Percentiles rank a stretch among this genome's conserved stretches.
Evolutionary conservation across 1,140 invertebrate genomes (phyloP).

Genomic region (Neuroterus valhalla): DNA sequence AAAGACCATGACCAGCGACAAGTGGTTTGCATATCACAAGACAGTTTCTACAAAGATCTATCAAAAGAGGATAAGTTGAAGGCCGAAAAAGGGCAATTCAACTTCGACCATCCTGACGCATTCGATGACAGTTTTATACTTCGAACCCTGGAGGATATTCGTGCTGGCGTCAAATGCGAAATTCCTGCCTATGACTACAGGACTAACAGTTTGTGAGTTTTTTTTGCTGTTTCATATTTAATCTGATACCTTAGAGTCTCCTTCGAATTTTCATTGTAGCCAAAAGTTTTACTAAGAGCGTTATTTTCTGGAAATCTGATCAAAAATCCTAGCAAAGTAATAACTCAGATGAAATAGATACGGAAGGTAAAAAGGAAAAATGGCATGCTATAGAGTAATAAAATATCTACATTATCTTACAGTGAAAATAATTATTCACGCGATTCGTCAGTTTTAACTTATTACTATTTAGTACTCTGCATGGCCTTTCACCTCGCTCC

Average conservation of each 20-base stretch:
- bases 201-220: constrained; percentile 86
- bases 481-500: too few species aligned
- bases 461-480: too few species aligned
- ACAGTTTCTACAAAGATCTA: constrained; percentile 95
- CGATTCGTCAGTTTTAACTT: too few species aligned
- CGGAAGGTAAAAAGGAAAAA: too few species aligned
- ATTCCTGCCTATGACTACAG: constrained; percentile 95
- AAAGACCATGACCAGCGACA: constrained; percentile 91
- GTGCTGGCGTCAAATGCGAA: constrained; percentile 88
- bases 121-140: constrained; percentile 91
- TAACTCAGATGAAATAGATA: too few species aligned
- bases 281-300: too few species aligned
- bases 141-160: constrained; percentile 86
- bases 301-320: too few species aligned
- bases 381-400: too few species aligned
- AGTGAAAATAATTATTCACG: too few species aligned
- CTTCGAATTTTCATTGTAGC: too few species aligned
- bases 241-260: not conserved
- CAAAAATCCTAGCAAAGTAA: too few species aligned
- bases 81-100: constrained; percentile 94
- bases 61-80: constrained; percentile 86
- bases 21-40: constrained; percentile 96
- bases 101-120: constrained; percentile 98
- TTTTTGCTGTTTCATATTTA: constrained; percentile 6
- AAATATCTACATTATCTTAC: too few species aligned